phyloP scores from a whole-genome alignment of 2,888 invertebrate genomes.

The Spatulosminthurus flaviceps region DNA sequence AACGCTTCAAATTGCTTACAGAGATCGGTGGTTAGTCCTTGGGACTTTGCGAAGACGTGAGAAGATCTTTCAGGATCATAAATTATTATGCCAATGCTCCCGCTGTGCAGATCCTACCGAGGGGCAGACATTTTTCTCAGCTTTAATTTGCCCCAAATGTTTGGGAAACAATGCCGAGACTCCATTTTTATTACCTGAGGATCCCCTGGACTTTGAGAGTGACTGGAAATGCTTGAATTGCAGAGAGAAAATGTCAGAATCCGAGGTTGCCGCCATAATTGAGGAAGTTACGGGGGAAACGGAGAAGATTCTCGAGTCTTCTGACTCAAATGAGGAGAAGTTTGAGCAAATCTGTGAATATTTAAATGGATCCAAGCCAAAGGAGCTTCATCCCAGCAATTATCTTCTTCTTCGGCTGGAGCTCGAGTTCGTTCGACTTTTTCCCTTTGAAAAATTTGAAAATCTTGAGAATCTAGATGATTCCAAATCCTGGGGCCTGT shows the following conservation, averaged over 20 bases:
- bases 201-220: neutral
- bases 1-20: slow-evolving; percentile 32
- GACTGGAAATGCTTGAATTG: slow-evolving; percentile 26
- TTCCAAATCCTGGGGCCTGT: slow-evolving; percentile 11
- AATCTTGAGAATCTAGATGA: neutral
- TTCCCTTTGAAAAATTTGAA: neutral
- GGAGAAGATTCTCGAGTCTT: neutral
- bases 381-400: slow-evolving; percentile 3
- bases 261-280: neutral
- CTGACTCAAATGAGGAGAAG: neutral
- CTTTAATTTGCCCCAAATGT: slow-evolving; percentile 13
- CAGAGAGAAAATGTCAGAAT: neutral
- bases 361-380: neutral
- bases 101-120: slow-evolving; percentile 29
- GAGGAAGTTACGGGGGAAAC: slow-evolving; percentile 1
- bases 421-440: slow-evolving; percentile 1
- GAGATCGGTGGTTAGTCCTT: slow-evolving; percentile 21
- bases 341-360: neutral
- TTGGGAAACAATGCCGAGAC: neutral
- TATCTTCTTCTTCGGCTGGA: slow-evolving; percentile 19
- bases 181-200: slow-evolving; percentile 7
- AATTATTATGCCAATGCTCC: slow-evolving; percentile 31
- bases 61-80: slow-evolving; percentile 34
- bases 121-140: slow-evolving; percentile 4
- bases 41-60: slow-evolving; percentile 37